Evolutionary conservation across 2,797 vertebrate species (phyloP).

Genomic region (Lagorchestes hirsutus): DNA sequence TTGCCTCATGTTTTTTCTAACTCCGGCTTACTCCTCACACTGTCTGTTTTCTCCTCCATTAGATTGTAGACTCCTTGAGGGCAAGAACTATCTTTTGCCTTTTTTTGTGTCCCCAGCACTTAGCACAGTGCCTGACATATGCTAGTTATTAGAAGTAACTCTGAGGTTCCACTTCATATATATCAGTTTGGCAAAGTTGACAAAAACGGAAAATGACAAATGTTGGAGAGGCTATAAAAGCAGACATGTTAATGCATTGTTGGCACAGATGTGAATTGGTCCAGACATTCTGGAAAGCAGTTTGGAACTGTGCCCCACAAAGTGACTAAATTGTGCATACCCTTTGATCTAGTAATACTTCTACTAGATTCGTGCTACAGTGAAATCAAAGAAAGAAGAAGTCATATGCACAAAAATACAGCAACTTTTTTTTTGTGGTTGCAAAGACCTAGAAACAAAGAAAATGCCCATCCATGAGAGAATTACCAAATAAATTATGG

Average conservation of each 20-base stretch:
- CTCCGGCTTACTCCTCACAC: too few species aligned
- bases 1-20: too few species aligned
- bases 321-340: not conserved
- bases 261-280: too few species aligned
- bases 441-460: not conserved
- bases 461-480: not conserved
- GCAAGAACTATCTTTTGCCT: not conserved
- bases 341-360: too few species aligned
- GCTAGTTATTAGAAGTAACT: too few species aligned
- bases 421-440: not conserved
- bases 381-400: not conserved
- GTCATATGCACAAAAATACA: not conserved
- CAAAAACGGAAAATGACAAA: too few species aligned
- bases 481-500: not conserved
- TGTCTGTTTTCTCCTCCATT: not conserved
- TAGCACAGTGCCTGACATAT: too few species aligned
- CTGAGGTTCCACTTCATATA: too few species aligned
- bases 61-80: not conserved
- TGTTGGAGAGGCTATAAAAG: too few species aligned
- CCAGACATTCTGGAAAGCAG: not conserved
- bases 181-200: too few species aligned
- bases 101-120: too few species aligned
- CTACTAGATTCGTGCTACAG: not conserved
- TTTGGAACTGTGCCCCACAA: not conserved
- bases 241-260: too few species aligned